These are phyloP conservation scores for Lochmaea capreae DNA, from an alignment of 2,888 invertebrate genomes.

Conservation along the genomic window DNA sequence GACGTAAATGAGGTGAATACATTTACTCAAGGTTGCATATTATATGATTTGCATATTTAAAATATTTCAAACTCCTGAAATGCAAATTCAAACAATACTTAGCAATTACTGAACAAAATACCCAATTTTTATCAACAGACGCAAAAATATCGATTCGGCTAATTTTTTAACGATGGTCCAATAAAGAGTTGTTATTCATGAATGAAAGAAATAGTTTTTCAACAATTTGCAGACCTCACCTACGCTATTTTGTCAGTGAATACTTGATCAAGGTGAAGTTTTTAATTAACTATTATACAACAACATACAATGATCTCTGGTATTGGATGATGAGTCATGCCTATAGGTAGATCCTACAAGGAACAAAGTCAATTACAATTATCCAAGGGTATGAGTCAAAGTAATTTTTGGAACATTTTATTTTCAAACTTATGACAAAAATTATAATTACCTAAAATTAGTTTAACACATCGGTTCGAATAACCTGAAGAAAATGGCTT, in stretches of 20 bases:
- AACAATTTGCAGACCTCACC: slow-evolving; percentile 21
- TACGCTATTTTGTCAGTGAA: slow-evolving; percentile 15
- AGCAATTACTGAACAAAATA: not conserved
- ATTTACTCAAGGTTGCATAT: not conserved
- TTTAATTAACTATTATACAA: slow-evolving; percentile 25
- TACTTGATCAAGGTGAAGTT: slow-evolving; percentile 24
- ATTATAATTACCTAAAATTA: too few relatives aligned
- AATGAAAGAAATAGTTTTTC: slow-evolving; percentile 5
- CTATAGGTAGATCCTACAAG: not conserved
- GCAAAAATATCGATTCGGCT: too few relatives aligned
- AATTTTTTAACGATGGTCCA: not conserved
- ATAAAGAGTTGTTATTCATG: slow-evolving; percentile 7
- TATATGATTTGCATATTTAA: not conserved
- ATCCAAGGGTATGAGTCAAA: too few relatives aligned
- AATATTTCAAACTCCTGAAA: not conserved
- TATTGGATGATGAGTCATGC: slow-evolving; percentile 4
- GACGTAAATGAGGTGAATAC: not conserved
- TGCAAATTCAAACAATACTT: not conserved
- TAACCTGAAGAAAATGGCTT: too few relatives aligned
- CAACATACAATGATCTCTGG: slow-evolving; percentile 13
- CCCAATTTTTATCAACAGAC: too few relatives aligned
- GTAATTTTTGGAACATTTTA: too few relatives aligned
- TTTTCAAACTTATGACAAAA: too few relatives aligned
- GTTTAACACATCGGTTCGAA: too few relatives aligned
- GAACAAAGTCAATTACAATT: not conserved